Conservation (phyloP, 2,797 vertebrate genomes). For the Onychomys torridus region DNA sequence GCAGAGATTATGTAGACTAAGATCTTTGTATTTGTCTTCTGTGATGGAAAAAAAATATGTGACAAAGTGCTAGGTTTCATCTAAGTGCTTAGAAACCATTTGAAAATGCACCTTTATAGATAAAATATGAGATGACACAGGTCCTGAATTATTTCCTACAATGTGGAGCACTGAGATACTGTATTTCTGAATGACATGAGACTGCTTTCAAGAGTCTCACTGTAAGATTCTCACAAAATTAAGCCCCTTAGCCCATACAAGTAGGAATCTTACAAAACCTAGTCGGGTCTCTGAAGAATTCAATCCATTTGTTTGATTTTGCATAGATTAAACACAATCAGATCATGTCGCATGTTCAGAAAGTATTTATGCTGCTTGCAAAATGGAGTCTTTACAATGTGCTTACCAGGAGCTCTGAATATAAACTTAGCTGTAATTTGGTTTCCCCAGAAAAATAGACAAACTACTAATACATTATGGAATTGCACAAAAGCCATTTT, state of each 20-base stretch:
- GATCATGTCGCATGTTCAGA: not conserved
- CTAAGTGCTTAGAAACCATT: constrained; percentile 40
- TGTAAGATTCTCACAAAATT: constrained; percentile 39
- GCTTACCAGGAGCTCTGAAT: constrained; percentile 28
- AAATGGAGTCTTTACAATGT: constrained; percentile 19
- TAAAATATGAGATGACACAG: constrained; percentile 51
- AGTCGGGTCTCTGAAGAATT: constrained; percentile 45
- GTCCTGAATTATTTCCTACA: constrained; percentile 13
- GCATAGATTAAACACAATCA: constrained; percentile 40
- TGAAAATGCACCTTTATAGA: constrained; percentile 45
- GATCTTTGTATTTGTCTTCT: constrained; percentile 62
- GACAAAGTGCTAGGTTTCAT: constrained; percentile 56
- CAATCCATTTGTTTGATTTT: constrained; percentile 14
- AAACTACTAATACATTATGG: constrained; percentile 19
- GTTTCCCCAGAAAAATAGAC: constrained; percentile 42
- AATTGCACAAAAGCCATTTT: constrained; percentile 30
- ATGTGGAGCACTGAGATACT: not conserved
- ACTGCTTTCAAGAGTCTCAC: constrained; percentile 33
- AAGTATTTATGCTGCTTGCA: not conserved
- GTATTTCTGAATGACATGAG: not conserved
- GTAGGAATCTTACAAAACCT: not conserved
- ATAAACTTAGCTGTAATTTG: constrained; percentile 40
- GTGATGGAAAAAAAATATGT: constrained; percentile 51
- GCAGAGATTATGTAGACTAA: not conserved
- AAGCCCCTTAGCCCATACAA: not conserved